Conservation (phyloP, 2,797 vertebrate genomes). For the Coregonus sp. region DNA sequence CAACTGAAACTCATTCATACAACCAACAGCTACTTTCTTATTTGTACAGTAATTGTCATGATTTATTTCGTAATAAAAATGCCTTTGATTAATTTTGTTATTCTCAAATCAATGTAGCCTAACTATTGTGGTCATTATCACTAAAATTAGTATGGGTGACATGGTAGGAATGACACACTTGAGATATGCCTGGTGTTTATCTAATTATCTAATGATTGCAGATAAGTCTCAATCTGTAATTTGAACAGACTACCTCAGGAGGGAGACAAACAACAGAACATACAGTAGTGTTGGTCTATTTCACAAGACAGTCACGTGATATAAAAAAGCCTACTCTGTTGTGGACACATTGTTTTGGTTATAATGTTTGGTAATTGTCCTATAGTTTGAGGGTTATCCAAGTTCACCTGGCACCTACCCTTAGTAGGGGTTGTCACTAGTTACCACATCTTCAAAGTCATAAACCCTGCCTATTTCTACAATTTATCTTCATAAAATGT, state of each 20-base stretch:
- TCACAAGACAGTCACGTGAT: too few species aligned
- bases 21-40: not conserved
- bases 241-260: not conserved
- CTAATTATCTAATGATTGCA: too few species aligned
- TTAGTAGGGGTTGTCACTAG: too few species aligned
- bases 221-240: constrained; percentile 29
- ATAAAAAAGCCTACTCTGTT: too few species aligned
- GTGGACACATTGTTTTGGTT: not conserved
- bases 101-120: not conserved
- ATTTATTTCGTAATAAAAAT: constrained; percentile 7
- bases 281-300: too few species aligned
- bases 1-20: constrained; percentile 41
- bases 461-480: too few species aligned
- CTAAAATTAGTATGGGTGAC: not conserved
- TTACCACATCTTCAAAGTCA: too few species aligned
- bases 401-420: not conserved
- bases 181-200: too few species aligned
- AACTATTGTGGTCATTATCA: not conserved
- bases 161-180: too few species aligned
- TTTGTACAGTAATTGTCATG: constrained; percentile 39
- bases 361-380: not conserved
- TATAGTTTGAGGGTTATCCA: not conserved
- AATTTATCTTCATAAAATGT: too few species aligned
- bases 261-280: not conserved
- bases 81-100: constrained; percentile 5